phyloP scores from a whole-genome alignment of 1,140 invertebrate genomes.

The Heterodera schachtii region DNA sequence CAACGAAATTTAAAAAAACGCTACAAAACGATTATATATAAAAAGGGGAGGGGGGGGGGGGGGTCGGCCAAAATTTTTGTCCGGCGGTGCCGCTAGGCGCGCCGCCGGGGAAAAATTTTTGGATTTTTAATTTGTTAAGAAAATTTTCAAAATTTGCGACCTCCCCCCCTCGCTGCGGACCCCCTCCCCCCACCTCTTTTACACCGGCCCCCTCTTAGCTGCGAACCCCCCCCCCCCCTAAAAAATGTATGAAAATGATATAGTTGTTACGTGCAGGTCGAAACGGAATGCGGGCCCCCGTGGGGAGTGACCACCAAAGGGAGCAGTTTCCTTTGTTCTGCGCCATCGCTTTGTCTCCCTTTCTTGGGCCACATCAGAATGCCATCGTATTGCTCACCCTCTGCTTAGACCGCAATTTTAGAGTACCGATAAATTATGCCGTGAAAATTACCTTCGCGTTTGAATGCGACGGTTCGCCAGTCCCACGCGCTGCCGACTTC shows the following conservation, averaged over 20 bases:
- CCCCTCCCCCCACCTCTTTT: too few species aligned
- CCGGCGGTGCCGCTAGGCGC: too few species aligned
- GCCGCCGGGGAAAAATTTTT: too few species aligned
- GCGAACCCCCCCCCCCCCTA: too few species aligned
- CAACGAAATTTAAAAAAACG: background rate
- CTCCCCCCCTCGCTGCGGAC: too few species aligned
- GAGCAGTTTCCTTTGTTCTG: slow-evolving; percentile 41
- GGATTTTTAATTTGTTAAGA: too few species aligned
- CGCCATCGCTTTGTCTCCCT: background rate
- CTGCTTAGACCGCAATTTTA: slow-evolving; percentile 43
- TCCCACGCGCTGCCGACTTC: slow-evolving; percentile 29
- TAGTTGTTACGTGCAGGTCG: slow-evolving; percentile 43
- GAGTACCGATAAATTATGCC: background rate
- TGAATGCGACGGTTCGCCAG: slow-evolving; percentile 56
- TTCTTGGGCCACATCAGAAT: slow-evolving; percentile 57
- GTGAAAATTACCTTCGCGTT: slow-evolving; percentile 39
- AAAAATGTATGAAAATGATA: too few species aligned
- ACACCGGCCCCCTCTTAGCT: too few species aligned
- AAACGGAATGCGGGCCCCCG: slow-evolving; percentile 77
- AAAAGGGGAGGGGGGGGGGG: too few species aligned
- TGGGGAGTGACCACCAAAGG: slow-evolving; percentile 73
- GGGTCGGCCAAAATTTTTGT: too few species aligned
- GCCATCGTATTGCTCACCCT: slow-evolving; percentile 42
- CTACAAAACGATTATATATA: too few species aligned
- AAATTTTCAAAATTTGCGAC: too few species aligned